These are phyloP conservation scores for Paguma larvata DNA, from an alignment of 2,797 vertebrate species.

Conservation along the genomic window DNA sequence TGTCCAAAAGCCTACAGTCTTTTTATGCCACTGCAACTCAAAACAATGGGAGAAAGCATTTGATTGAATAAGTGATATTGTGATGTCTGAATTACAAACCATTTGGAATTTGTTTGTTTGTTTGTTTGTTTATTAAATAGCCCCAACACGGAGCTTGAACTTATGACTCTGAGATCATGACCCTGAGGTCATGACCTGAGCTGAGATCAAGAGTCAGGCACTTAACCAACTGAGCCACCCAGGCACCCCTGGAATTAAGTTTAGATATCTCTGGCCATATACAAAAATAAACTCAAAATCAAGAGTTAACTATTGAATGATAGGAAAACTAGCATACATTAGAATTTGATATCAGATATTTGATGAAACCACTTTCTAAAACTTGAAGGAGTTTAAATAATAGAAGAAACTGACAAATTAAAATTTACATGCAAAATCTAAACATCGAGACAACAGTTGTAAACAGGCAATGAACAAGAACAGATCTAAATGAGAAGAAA, in stretches of 20 bases:
- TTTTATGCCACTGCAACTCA: background rate
- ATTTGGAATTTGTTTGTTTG: background rate
- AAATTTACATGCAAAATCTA: slow-evolving; percentile 44
- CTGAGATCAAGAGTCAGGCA: background rate
- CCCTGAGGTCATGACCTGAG: background rate
- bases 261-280: background rate
- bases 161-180: background rate
- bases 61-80: background rate
- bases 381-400: background rate
- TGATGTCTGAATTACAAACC: background rate
- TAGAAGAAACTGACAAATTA: slow-evolving; percentile 29
- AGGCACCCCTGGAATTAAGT: background rate
- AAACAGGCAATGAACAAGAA: slow-evolving; percentile 21
- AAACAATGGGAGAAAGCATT: background rate
- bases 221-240: background rate
- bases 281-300: background rate
- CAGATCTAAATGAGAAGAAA: slow-evolving; percentile 29
- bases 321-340: slow-evolving; percentile 13
- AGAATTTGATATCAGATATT: background rate
- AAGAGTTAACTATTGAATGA: background rate
- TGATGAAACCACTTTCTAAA: slow-evolving; percentile 5
- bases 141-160: too few relatives aligned
- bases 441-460: background rate
- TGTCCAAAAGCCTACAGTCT: background rate
- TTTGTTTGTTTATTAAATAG: background rate